These are phyloP conservation scores for Noctuana brunneofusca DNA, from an alignment of 2,888 invertebrate genomes.

Conservation along the genomic window DNA sequence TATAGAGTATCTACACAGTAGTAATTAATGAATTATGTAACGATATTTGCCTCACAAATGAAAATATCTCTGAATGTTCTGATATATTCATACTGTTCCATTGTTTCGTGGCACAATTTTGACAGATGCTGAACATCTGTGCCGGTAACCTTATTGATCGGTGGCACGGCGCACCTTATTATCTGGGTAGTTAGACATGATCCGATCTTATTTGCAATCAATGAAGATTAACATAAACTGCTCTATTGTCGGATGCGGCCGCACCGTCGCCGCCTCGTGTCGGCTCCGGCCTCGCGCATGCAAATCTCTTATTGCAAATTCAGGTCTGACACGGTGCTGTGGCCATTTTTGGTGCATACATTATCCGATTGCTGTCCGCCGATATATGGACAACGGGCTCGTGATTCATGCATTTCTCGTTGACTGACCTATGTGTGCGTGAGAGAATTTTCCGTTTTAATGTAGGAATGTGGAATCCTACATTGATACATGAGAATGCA, in stretches of 20 bases:
- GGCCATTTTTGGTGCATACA: slow-evolving; percentile 41
- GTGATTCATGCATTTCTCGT: slow-evolving; percentile 24
- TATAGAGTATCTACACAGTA: neutral
- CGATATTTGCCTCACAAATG: slow-evolving; percentile 4
- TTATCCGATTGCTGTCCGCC: slow-evolving; percentile 6
- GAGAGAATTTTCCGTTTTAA: slow-evolving; percentile 15
- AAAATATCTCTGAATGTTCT: neutral
- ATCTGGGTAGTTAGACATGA: slow-evolving; percentile 56
- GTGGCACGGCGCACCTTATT: slow-evolving; percentile 54
- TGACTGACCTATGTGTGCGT: slow-evolving; percentile 15
- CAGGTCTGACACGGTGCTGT: slow-evolving; percentile 43
- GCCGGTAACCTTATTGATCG: slow-evolving; percentile 40
- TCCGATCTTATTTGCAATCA: slow-evolving; percentile 75
- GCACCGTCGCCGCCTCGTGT: neutral
- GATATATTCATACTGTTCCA: neutral
- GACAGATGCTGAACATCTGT: slow-evolving; percentile 41
- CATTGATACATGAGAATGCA: too few species aligned
- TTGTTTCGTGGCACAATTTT: slow-evolving; percentile 13
- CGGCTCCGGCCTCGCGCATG: slow-evolving; percentile 51
- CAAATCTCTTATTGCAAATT: slow-evolving; percentile 54
- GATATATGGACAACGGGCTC: slow-evolving; percentile 14
- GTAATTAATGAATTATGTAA: neutral
- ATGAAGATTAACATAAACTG: slow-evolving; percentile 73
- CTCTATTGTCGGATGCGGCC: slow-evolving; percentile 52
- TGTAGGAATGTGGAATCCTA: neutral